Percentiles rank a stretch among this genome's conserved stretches.
phyloP scores from a whole-genome alignment of 1,140 invertebrate species.

The Mactra quadrangularis region DNA sequence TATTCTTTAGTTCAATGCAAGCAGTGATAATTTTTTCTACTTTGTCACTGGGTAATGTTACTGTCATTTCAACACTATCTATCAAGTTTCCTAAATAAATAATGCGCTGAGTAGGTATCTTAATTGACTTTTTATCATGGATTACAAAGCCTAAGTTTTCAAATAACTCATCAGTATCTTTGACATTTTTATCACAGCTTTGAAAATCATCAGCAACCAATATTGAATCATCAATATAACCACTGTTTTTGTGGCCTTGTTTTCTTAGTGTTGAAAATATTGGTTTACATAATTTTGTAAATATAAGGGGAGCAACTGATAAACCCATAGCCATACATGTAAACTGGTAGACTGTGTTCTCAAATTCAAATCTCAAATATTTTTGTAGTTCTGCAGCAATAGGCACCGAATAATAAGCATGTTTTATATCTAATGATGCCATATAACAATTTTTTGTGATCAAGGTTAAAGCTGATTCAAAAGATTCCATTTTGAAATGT shows the following conservation, averaged over 20 bases:
- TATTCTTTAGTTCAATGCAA: conserved; percentile 5
- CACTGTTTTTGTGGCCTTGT: conserved; percentile 5
- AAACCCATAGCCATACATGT: conserved; percentile 23
- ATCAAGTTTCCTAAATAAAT: conserved; percentile 56
- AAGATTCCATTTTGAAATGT: conserved; percentile 66
- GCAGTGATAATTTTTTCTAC: conserved; percentile 28
- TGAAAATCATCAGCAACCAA: not conserved
- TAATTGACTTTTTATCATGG: conserved; percentile 52
- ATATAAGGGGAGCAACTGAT: conserved; percentile 7
- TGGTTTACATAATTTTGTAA: conserved; percentile 53
- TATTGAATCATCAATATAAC: conserved; percentile 42
- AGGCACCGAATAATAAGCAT: conserved; percentile 63
- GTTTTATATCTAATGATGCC: conserved; percentile 59
- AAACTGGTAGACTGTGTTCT: conserved; percentile 23
- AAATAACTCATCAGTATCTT: conserved; percentile 10
- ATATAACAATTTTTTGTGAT: conserved; percentile 57
- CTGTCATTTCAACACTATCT: conserved; percentile 40
- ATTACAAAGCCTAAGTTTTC: conserved; percentile 51
- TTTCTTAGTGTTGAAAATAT: conserved; percentile 31
- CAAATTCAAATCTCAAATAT: conserved; percentile 40
- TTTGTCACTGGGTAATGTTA: conserved; percentile 41
- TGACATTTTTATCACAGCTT: conserved; percentile 20
- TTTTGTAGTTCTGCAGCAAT: conserved; percentile 43
- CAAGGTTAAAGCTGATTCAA: conserved; percentile 39
- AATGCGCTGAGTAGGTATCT: conserved; percentile 46